Evolutionary conservation across 92 coral and sea anemone genomes (phyloP), one percentile per base, ranked within the genome.

Genomic region (Muricea muricata): DNA sequence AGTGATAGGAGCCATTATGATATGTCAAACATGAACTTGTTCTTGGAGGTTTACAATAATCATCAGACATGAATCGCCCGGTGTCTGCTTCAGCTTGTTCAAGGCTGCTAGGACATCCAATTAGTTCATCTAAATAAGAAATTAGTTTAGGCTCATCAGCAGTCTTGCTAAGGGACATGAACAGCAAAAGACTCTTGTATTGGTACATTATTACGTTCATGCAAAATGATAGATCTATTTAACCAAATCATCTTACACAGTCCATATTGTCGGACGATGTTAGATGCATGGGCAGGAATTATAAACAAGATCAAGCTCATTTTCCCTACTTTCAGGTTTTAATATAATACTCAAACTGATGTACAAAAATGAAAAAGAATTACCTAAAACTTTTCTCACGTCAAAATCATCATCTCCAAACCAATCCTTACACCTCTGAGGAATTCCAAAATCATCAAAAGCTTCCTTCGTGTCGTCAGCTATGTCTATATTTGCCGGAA

Each of bases 11-110:
- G 7, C 87, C 94, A 29, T 65, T 37, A 42, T 91, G 97, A 71
- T 80, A 91, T 35, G 82, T 61, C 57, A 72, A 47, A 58, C 93
- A 92, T 0, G 91, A 91, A 7, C 26, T 50, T 17, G 46, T 67
- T 42, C 86, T 92, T 4, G 73, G 41, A 7, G 60, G 84, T 21
- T 80, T 84, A 78, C 97, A 93, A n/a, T 66, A 81, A 29, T 82
- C 92, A 41, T 91, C 97, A 11, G 81, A 55, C 60, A 79, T 83
- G 68, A 85, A 93, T 67, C 97, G 90, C 40, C 97, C 97, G 34
- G 87, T 88, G 57, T 93, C 97, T 42, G 91, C 94, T 84, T 88
- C 72, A 17, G 97, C 97, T 60, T 93, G 97, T 17, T 85, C 89
- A 24, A 93, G 52, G 28, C 74, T 86, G 52, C 50, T 73, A n/a